phyloP scores from a whole-genome alignment of 2,797 vertebrate genomes.

The Poeciliopsis gracilis region DNA sequence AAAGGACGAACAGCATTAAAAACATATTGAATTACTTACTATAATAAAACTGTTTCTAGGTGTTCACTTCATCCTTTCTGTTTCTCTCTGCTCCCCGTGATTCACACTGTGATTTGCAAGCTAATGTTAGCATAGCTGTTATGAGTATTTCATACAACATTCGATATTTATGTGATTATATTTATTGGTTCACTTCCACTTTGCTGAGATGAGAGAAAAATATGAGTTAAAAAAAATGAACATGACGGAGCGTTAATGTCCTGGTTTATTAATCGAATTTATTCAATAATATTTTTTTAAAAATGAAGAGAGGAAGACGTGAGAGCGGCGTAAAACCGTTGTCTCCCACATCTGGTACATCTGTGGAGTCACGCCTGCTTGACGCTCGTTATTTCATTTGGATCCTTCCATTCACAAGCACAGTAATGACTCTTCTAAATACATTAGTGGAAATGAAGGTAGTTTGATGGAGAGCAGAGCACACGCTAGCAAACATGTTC shows the following conservation, averaged over 20 bases:
- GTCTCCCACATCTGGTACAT: not conserved
- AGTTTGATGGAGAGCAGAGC: constrained; percentile 58
- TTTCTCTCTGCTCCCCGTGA: not conserved
- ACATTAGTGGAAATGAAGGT: constrained; percentile 56
- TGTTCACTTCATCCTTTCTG: not conserved
- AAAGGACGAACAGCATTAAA: not conserved
- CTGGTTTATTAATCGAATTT: not conserved
- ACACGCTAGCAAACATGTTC: constrained; percentile 66
- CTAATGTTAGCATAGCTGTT: not conserved
- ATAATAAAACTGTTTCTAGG: not conserved
- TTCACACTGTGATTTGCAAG: not conserved
- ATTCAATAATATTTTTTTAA: not conserved
- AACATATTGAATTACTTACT: not conserved
- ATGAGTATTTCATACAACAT: not conserved
- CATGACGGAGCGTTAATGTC: not conserved
- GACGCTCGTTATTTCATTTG: constrained; percentile 33
- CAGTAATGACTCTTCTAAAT: constrained; percentile 45
- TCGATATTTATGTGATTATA: not conserved
- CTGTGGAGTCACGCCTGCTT: not conserved
- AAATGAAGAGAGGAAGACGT: no score
- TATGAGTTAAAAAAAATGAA: not conserved
- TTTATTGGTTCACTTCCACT: not conserved
- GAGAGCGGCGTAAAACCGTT: not conserved
- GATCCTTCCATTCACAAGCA: constrained; percentile 41
- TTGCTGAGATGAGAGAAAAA: not conserved